Evolutionary conservation across 2,113 vertebrate species (phyloP).

Genomic region (Megaceryle torquata): DNA sequence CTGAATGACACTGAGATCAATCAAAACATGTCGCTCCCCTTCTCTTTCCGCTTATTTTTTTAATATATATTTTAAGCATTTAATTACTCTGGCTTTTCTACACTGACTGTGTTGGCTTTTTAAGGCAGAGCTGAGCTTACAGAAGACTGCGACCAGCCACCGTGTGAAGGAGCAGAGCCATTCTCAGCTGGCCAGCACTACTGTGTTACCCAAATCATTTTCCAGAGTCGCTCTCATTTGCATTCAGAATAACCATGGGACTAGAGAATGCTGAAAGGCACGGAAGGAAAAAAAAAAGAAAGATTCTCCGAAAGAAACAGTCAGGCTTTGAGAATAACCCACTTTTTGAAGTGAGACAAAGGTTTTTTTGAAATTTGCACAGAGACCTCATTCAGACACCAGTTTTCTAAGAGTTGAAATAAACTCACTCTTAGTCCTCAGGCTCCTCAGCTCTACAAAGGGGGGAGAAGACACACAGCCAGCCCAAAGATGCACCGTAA

Average conservation of each 20-base stretch:
- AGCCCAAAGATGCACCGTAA: background rate
- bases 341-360: background rate
- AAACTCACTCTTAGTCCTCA: background rate
- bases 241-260: background rate
- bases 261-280: background rate
- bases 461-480: background rate
- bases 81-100: background rate
- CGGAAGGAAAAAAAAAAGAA: background rate
- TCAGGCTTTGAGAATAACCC: background rate
- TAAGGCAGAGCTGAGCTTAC: background rate
- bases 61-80: background rate
- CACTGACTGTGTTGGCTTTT: background rate
- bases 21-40: rapidly evolving
- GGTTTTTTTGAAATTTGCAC: background rate
- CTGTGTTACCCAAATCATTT: background rate
- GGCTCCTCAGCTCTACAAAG: background rate
- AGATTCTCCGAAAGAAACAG: background rate
- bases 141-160: background rate
- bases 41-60: background rate
- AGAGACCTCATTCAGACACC: slow-evolving; percentile 4
- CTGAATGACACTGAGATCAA: background rate
- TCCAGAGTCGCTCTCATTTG: background rate
- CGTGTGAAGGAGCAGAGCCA: background rate
- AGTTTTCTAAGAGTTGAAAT: background rate
- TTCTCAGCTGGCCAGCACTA: background rate